Evolutionary conservation across 2,888 invertebrate species (phyloP).

Genomic region (Agrochola litura): DNA sequence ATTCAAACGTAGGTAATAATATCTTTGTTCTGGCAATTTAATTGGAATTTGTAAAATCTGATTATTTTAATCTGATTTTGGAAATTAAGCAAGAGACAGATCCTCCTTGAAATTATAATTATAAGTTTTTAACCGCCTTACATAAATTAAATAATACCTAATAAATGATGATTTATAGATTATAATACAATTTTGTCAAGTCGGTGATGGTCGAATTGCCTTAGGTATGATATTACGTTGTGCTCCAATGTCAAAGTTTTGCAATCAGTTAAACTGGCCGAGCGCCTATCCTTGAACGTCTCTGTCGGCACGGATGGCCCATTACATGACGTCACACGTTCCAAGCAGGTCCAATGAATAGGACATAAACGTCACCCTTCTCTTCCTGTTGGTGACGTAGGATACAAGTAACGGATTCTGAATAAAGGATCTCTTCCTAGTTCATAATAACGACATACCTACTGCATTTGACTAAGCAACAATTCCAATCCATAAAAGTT

Average conservation of each 20-base stretch:
- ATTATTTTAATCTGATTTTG: slow-evolving; percentile 13
- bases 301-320: slow-evolving; percentile 44
- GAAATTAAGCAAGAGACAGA: slow-evolving; percentile 32
- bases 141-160: slow-evolving; percentile 25
- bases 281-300: slow-evolving; percentile 39
- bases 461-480: not conserved
- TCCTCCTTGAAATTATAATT: slow-evolving; percentile 53
- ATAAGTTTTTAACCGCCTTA: slow-evolving; percentile 19
- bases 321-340: slow-evolving; percentile 53
- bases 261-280: slow-evolving; percentile 48
- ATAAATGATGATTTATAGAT: slow-evolving; percentile 35
- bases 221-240: slow-evolving; percentile 40
- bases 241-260: slow-evolving; percentile 58
- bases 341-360: slow-evolving; percentile 49
- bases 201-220: slow-evolving; percentile 30
- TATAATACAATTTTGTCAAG: slow-evolving; percentile 44
- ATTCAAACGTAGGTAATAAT: slow-evolving; percentile 16
- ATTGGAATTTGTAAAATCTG: slow-evolving; percentile 21
- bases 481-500: not conserved
- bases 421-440: slow-evolving; percentile 1
- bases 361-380: slow-evolving; percentile 36
- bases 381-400: slow-evolving; percentile 53
- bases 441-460: not conserved
- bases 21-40: slow-evolving; percentile 17
- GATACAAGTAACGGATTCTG: slow-evolving; percentile 2